Conservation (phyloP, 2,797 vertebrate species). For the Myotis findleyi region DNA sequence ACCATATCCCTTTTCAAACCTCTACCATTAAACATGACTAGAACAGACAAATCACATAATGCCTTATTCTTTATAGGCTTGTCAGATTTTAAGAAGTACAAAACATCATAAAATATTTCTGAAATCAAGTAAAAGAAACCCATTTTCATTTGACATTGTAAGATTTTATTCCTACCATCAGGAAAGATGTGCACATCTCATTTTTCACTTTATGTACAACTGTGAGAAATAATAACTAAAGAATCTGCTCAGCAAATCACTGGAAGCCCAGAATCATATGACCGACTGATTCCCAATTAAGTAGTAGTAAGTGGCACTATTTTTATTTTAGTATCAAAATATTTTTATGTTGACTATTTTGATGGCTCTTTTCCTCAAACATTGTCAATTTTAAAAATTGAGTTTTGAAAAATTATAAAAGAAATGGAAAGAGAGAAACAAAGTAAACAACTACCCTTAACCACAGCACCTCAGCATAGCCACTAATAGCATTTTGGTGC, state of each 20-base stretch:
- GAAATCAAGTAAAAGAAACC: slow-evolving; percentile 47
- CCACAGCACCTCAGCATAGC: background rate
- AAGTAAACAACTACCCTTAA: background rate
- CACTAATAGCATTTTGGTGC: background rate
- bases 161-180: slow-evolving; percentile 35
- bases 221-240: background rate
- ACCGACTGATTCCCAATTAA: background rate
- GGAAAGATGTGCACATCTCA: background rate
- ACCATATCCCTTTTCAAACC: background rate
- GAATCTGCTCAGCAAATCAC: background rate
- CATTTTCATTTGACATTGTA: background rate
- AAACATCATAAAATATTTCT: slow-evolving; percentile 19
- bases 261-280: background rate
- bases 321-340: slow-evolving; percentile 52
- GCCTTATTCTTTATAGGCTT: background rate
- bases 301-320: background rate
- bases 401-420: slow-evolving; percentile 33
- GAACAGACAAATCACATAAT: background rate
- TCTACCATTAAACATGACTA: background rate
- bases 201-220: background rate
- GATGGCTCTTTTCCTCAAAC: background rate
- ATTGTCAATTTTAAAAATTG: slow-evolving; percentile 19
- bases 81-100: slow-evolving; percentile 57
- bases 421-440: background rate
- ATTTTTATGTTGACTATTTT: slow-evolving; percentile 3